Evolutionary conservation across 1,140 invertebrate species (phyloP).

Genomic region (Aphelenchoides besseyi): DNA sequence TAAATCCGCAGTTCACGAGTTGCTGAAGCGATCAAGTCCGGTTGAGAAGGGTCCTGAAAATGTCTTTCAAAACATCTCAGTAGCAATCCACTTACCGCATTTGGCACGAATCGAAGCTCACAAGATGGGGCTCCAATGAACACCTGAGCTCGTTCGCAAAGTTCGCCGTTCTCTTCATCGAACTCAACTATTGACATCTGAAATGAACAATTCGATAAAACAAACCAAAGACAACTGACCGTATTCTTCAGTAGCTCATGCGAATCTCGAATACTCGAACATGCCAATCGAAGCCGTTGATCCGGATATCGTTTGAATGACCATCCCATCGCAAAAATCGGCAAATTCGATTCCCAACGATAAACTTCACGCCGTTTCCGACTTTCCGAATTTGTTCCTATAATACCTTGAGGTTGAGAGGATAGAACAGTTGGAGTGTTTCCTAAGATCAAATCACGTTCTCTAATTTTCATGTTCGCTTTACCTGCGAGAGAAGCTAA

Average conservation of each 20-base stretch:
- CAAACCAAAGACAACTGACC: constrained; percentile 16
- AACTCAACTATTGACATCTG: constrained; percentile 44
- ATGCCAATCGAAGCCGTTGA: constrained; percentile 12
- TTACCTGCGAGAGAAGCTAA: not conserved
- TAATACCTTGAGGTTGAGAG: not conserved
- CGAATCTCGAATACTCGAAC: not conserved
- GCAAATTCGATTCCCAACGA: constrained; percentile 1
- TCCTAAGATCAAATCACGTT: not conserved
- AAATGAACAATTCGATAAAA: not conserved
- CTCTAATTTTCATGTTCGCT: too few relatives aligned
- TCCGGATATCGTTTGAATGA: constrained; percentile 19
- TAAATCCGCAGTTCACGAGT: constrained; percentile 15
- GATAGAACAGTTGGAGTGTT: not conserved
- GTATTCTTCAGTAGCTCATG: constrained; percentile 17
- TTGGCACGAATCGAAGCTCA: constrained; percentile 17
- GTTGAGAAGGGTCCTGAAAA: constrained; percentile 4
- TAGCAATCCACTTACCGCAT: not conserved
- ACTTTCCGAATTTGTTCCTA: not conserved
- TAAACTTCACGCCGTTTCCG: constrained; percentile 14
- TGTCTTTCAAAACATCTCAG: not conserved
- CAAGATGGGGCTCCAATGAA: constrained; percentile 18
- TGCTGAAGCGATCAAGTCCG: constrained; percentile 19
- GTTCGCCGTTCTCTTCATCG: constrained; percentile 61
- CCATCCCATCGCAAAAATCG: constrained; percentile 14
- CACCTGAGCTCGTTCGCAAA: not conserved